A percentile compares a stretch with the other conserved stretches of the same genome.
phyloP scores from a whole-genome alignment of 2,113 vertebrate genomes.

The Mobula birostris region DNA sequence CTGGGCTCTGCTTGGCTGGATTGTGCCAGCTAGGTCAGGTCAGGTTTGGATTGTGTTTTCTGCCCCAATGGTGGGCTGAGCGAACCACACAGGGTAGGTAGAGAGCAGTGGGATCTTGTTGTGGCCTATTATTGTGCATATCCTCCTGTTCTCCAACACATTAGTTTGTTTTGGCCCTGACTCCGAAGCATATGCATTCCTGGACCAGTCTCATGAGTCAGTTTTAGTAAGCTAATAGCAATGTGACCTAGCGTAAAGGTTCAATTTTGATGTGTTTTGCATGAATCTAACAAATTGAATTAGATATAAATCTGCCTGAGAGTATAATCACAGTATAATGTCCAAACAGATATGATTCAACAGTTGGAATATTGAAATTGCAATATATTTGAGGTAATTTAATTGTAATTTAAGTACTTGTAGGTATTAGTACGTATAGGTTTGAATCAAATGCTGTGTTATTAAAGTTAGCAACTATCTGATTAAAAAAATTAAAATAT shows the following conservation, averaged over 20 bases:
- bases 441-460: no score
- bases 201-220: background rate
- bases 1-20: background rate
- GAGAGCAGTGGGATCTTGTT: no score
- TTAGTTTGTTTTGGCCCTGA: background rate
- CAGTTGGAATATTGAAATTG: background rate
- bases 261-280: background rate
- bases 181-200: background rate
- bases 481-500: background rate
- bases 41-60: background rate
- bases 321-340: background rate
- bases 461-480: no score
- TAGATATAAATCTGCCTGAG: background rate
- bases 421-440: no score
- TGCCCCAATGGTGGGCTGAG: background rate
- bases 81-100: no score
- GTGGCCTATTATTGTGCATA: background rate
- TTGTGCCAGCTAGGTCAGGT: background rate
- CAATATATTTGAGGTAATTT: background rate
- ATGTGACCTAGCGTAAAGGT: background rate
- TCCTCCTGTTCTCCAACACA: background rate
- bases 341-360: background rate
- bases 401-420: background rate
- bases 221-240: background rate
- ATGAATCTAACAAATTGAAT: background rate